These are phyloP conservation scores for Colius striatus DNA, from an alignment of 2,113 vertebrate genomes.

Conservation along the genomic window DNA sequence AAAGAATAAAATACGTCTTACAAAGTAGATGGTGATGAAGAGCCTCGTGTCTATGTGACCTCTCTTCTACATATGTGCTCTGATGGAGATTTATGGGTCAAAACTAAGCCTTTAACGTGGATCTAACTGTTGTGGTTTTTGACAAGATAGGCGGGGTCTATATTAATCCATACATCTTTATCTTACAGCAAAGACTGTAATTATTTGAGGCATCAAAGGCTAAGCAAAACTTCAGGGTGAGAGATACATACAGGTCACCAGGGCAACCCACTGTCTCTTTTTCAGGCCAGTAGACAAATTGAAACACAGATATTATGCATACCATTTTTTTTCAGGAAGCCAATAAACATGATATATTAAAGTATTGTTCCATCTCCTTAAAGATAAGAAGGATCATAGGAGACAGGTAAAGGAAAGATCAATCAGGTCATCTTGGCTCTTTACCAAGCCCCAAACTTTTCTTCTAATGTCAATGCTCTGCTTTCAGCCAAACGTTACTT, in stretches of 20 bases:
- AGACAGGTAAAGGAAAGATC: background rate
- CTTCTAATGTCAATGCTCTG: background rate
- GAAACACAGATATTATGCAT: background rate
- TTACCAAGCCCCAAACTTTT: background rate
- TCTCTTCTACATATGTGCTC: background rate
- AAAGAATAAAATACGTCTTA: conserved; percentile 13
- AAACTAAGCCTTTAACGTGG: background rate
- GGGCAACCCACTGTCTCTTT: background rate
- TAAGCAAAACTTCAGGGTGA: background rate
- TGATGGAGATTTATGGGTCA: background rate
- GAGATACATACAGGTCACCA: background rate
- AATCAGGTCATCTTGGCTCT: background rate
- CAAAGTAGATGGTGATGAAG: background rate
- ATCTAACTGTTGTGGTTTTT: background rate
- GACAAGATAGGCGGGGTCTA: background rate
- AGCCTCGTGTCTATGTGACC: background rate
- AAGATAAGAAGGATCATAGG: background rate
- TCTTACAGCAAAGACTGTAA: background rate
- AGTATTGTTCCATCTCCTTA: background rate
- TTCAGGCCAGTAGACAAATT: background rate
- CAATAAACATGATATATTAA: background rate
- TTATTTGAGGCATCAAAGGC: background rate
- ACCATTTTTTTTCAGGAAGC: background rate
- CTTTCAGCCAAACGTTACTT: background rate
- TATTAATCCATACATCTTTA: background rate